A percentile compares a stretch with the other conserved stretches of the same genome.
These are phyloP conservation scores for Meleagris gallopavo DNA, from an alignment of 2,113 vertebrate species.

Conservation along the genomic window DNA sequence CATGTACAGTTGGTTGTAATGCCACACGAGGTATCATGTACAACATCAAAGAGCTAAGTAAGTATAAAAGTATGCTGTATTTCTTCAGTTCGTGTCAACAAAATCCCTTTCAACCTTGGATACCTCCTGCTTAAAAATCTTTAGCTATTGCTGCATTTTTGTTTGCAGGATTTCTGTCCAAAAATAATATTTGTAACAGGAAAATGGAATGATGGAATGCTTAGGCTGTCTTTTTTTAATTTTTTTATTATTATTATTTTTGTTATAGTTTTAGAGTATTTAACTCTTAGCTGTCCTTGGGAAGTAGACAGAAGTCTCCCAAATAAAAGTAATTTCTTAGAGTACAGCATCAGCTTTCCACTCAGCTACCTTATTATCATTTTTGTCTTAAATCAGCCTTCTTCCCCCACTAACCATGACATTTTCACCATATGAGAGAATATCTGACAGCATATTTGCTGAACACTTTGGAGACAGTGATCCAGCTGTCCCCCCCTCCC, in stretches of 20 bases:
- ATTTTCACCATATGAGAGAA: slow-evolving; percentile 8
- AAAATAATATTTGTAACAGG: slow-evolving; percentile 39
- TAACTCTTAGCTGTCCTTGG: slow-evolving; percentile 11
- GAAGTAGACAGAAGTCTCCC: neutral
- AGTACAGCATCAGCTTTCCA: neutral
- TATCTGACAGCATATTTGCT: neutral
- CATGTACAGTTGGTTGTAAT: neutral
- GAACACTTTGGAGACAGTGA: neutral
- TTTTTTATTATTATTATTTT: neutral
- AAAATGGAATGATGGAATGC: neutral
- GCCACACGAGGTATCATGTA: neutral
- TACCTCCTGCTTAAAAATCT: neutral
- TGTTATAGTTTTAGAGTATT: neutral
- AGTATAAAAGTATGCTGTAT: slow-evolving; percentile 17
- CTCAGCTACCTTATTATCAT: slow-evolving; percentile 32
- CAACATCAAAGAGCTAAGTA: slow-evolving; percentile 36
- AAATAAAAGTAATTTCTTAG: slow-evolving; percentile 40
- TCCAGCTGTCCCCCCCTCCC: neutral
- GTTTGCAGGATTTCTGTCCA: slow-evolving; percentile 54
- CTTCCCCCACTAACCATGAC: neutral
- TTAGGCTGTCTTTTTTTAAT: neutral
- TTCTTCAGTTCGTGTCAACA: slow-evolving; percentile 14
- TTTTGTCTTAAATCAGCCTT: slow-evolving; percentile 1
- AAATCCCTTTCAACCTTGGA: slow-evolving; percentile 7
- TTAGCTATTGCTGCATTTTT: neutral